Base-by-base conservation (phyloP, 2,888 invertebrate species). In the Pammene aurita region DNA sequence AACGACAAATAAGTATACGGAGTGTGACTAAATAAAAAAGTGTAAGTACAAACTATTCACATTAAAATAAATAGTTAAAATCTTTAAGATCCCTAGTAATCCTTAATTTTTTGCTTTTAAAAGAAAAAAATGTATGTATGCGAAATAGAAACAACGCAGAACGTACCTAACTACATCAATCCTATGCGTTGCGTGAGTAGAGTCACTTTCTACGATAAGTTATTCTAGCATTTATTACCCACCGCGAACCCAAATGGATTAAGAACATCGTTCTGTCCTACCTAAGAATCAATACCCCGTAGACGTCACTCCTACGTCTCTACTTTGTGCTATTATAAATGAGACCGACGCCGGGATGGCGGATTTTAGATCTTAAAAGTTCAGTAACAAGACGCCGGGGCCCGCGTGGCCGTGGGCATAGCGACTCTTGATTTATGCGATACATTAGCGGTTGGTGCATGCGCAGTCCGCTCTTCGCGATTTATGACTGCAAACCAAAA, bases 361-460 rank as follows among this genome's bases (percentile, higher is more conserved):
- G 41, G 44, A 69, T 44, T 42, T 54, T 64, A 35, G 13, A 42
- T 14, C 58, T 64, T 67, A 62, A 34, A 7, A 6, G 13, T 41
- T 54, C 26, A 11, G 54, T 1, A 26, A 54, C 13, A 69, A 44
- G 64, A 52, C 5, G 46, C 38, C 14, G 38, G 14, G 42, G 35
- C 0, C 18, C 48, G 54, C 64, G 48, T 13, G 41, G 50, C 11
- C 35, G 46, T 35, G 63, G 54, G 67, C 9, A 16, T 38, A 62
- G 67, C 69, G 55, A 66, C 72, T 66, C 73, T 73, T 84, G 85
- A 88, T 88, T 87, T 87, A 88, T 85, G 83, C 77, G 80, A 76
- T 86, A 80, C 87, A 87, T 88, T 88, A 88, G 86, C 83, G 78
- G 67, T 70, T 71, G 74, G 73, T 79, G 78, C 66, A 72, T 48